Conservation (phyloP, 2,797 vertebrate species). For the Malacoraja senta region DNA sequence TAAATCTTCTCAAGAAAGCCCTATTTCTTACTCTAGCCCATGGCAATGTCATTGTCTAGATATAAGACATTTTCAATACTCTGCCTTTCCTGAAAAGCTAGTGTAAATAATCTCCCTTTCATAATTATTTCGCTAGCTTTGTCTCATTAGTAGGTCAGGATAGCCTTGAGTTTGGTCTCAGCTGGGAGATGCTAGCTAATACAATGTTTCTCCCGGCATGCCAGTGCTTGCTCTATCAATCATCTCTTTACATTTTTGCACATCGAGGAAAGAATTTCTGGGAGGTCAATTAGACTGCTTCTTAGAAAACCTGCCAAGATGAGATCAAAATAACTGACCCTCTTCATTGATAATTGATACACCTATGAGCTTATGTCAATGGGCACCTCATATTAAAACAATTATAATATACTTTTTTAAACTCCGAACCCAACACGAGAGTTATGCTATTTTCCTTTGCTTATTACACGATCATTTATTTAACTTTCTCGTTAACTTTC, state of each 20-base stretch:
- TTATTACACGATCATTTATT: neutral
- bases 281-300: neutral
- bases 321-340: neutral
- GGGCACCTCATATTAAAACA: neutral
- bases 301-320: neutral
- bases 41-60: neutral
- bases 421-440: neutral
- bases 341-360: neutral
- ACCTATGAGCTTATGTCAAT: neutral
- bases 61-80: neutral
- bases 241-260: neutral
- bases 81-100: neutral
- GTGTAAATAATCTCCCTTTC: neutral
- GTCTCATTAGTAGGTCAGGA: neutral
- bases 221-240: neutral
- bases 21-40: neutral
- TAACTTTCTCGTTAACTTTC: neutral
- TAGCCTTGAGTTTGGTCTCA: neutral
- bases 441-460: neutral
- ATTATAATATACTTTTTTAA: neutral
- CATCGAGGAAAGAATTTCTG: neutral
- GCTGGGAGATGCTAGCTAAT: neutral
- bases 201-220: neutral
- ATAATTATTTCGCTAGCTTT: neutral
- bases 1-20: too few species aligned